These are phyloP conservation scores for Zaprionus obscuricornis DNA, from an alignment of 2,888 invertebrate species.

Conservation along the genomic window DNA sequence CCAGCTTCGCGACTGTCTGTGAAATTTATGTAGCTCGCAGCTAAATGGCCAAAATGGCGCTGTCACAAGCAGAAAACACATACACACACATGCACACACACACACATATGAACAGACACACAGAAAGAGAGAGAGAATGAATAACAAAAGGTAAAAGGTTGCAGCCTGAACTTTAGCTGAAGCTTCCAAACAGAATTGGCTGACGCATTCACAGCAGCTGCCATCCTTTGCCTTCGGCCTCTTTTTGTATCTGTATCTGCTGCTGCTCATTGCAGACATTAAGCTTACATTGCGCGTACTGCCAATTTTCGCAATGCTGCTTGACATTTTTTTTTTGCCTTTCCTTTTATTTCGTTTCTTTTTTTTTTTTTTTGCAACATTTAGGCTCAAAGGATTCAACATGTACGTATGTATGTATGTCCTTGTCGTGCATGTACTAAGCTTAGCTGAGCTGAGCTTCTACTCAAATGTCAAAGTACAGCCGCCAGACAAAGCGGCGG, in stretches of 20 bases:
- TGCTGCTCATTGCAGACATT: slow-evolving; percentile 26
- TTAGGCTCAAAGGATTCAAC: slow-evolving; percentile 47
- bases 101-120: slow-evolving; percentile 2
- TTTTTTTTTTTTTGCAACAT: no score
- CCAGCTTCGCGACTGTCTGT: slow-evolving; percentile 53
- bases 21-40: slow-evolving; percentile 57
- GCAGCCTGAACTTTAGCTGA: slow-evolving; percentile 23
- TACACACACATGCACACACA: slow-evolving; percentile 17
- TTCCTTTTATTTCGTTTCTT: background rate
- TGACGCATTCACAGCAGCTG: no score
- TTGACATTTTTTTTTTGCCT: slow-evolving; percentile 10
- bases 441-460: slow-evolving; percentile 7
- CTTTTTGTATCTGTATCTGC: background rate
- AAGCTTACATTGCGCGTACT: slow-evolving; percentile 28
- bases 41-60: slow-evolving; percentile 42
- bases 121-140: no score
- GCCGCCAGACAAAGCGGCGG: slow-evolving; percentile 31
- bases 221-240: no score
- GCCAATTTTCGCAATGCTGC: slow-evolving; percentile 27
- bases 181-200: slow-evolving; percentile 38
- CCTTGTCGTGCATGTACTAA: slow-evolving; percentile 22
- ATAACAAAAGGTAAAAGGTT: slow-evolving; percentile 22
- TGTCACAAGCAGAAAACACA: slow-evolving; percentile 52
- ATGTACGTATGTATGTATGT: slow-evolving; percentile 22
- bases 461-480: slow-evolving; percentile 53